Percentiles rank a stretch among this genome's conserved stretches.
Evolutionary conservation across 1,140 invertebrate genomes (phyloP).

Genomic region (Andricus grossulariae): DNA sequence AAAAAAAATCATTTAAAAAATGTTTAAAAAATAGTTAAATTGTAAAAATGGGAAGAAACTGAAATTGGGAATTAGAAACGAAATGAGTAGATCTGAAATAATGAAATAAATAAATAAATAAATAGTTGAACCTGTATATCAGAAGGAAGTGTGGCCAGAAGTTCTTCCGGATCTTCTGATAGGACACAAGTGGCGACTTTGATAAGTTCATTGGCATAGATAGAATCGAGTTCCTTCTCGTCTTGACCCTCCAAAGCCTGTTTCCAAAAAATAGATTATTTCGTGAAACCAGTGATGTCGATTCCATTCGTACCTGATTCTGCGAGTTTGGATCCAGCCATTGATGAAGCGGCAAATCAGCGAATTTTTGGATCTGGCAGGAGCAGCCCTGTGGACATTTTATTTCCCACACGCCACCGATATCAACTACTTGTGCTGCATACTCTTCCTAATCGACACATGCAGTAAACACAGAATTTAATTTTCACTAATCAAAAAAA

Average conservation of each 20-base stretch:
- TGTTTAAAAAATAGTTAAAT: too few species aligned
- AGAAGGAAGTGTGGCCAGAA: constrained; percentile 74
- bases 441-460: constrained; percentile 49
- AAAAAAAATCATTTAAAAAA: too few species aligned
- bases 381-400: constrained; percentile 66
- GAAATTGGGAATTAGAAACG: too few species aligned
- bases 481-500: constrained; percentile 33
- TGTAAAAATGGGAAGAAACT: too few species aligned
- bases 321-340: constrained; percentile 56
- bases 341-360: constrained; percentile 64
- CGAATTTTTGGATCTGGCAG: constrained; percentile 63
- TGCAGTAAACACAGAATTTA: constrained; percentile 29
- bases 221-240: constrained; percentile 40
- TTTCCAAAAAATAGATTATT: constrained; percentile 25
- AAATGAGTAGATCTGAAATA: too few species aligned
- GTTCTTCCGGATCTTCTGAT: constrained; percentile 69
- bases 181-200: constrained; percentile 79
- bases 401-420: constrained; percentile 63
- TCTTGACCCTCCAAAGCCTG: background rate
- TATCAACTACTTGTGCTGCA: constrained; percentile 59
- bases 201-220: constrained; percentile 66
- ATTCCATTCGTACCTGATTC: constrained; percentile 42
- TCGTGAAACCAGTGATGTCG: background rate
- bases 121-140: constrained; percentile 75
- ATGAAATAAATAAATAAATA: too few species aligned